phyloP scores from a whole-genome alignment of 2,113 vertebrate genomes.

The Aramus guarauna region DNA sequence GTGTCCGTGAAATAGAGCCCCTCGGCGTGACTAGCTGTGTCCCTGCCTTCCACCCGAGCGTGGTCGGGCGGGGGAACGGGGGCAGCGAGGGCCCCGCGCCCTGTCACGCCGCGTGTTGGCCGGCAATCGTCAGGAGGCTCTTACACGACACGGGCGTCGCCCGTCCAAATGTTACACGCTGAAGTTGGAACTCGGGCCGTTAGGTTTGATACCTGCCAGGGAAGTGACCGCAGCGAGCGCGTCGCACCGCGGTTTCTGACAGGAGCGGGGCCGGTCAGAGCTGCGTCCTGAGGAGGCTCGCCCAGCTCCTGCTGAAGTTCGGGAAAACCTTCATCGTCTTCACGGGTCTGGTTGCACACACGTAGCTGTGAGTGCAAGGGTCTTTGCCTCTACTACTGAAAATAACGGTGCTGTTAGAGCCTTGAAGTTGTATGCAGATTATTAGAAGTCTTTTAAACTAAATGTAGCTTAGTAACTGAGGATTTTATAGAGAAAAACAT shows the following conservation, averaged over 20 bases:
- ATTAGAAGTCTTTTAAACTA: neutral
- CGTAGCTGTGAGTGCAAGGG: accelerated
- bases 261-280: accelerated
- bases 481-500: neutral
- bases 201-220: accelerated
- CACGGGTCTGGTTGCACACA: accelerated
- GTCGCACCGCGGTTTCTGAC: neutral
- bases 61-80: neutral
- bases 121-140: accelerated
- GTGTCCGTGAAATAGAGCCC: neutral
- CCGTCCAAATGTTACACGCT: accelerated
- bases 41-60: neutral
- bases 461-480: neutral
- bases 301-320: neutral
- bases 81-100: neutral
- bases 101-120: accelerated
- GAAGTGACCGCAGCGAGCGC: neutral
- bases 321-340: accelerated
- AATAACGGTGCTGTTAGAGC: neutral
- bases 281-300: neutral
- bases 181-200: neutral
- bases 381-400: neutral
- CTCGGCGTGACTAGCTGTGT: no score
- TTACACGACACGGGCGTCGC: accelerated
- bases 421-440: neutral